Evolutionary conservation across 1,140 invertebrate species (phyloP).

Genomic region (Ooceraea biroi): DNA sequence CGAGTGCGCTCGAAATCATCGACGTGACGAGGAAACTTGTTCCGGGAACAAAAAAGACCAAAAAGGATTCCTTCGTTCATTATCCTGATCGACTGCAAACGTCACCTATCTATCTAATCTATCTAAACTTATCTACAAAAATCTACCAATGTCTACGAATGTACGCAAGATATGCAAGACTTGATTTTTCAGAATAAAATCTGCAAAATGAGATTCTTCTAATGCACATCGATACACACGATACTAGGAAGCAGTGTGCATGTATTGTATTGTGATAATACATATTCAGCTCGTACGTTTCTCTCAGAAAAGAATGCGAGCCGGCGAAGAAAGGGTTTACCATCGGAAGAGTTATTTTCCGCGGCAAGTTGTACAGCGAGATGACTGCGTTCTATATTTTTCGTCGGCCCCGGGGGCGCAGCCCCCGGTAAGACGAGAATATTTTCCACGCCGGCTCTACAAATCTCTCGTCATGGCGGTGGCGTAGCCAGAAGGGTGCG

Average conservation of each 20-base stretch:
- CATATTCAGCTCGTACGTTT: not conserved
- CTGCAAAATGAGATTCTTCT: no score
- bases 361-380: not conserved
- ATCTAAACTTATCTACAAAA: no score
- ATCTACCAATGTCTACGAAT: no score
- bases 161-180: no score
- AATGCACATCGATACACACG: no score
- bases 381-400: constrained; percentile 41
- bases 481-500: constrained; percentile 62
- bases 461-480: constrained; percentile 79
- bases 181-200: no score
- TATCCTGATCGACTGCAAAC: no score
- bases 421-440: constrained; percentile 60
- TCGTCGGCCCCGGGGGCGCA: constrained; percentile 2
- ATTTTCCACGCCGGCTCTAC: constrained; percentile 65
- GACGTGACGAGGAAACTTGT: constrained; percentile 6
- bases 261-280: not conserved
- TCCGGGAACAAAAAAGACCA: no score
- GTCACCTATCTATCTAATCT: no score
- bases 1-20: constrained; percentile 47
- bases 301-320: not conserved
- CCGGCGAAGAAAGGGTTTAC: constrained; percentile 23
- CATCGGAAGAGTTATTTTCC: constrained; percentile 55
- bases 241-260: not conserved
- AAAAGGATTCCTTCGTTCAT: no score